Percentiles rank a stretch among this genome's conserved stretches.
Conservation (phyloP, 2,113 vertebrate genomes). For the Stegastes partitus region DNA sequence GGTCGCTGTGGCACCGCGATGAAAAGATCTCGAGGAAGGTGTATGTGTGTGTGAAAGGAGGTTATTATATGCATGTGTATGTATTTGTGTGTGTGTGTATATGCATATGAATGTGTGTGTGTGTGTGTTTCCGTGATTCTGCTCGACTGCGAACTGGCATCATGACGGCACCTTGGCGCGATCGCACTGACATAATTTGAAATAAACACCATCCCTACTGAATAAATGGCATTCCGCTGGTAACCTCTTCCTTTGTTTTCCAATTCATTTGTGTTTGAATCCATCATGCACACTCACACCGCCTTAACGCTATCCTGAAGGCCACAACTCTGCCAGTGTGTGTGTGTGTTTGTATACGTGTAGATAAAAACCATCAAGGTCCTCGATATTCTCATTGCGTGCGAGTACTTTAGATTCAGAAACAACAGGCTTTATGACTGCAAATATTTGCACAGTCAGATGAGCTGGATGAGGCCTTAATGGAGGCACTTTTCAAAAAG, state of each 20-base stretch:
- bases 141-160: constrained; percentile 16
- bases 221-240: constrained; percentile 26
- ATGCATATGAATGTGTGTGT: no score
- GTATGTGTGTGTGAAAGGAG: neutral
- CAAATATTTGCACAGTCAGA: constrained; percentile 68
- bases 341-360: constrained; percentile 18
- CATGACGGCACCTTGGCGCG: neutral
- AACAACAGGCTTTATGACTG: constrained; percentile 49
- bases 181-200: constrained; percentile 40
- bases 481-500: constrained; percentile 52
- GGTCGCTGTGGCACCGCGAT: constrained; percentile 57
- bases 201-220: constrained; percentile 27
- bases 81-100: neutral
- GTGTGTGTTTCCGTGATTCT: constrained; percentile 24
- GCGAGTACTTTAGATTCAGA: constrained; percentile 38
- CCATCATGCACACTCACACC: constrained; percentile 16
- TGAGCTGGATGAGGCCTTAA: constrained; percentile 61
- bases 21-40: neutral
- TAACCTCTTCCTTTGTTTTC: constrained; percentile 31
- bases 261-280: constrained; percentile 39
- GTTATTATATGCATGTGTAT: constrained; percentile 17
- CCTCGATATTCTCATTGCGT: constrained; percentile 14
- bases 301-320: constrained; percentile 28
- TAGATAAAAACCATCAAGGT: constrained; percentile 45
- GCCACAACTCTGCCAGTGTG: constrained; percentile 23